Conservation (phyloP, 2,888 invertebrate genomes). For the Crioceris asparagi region DNA sequence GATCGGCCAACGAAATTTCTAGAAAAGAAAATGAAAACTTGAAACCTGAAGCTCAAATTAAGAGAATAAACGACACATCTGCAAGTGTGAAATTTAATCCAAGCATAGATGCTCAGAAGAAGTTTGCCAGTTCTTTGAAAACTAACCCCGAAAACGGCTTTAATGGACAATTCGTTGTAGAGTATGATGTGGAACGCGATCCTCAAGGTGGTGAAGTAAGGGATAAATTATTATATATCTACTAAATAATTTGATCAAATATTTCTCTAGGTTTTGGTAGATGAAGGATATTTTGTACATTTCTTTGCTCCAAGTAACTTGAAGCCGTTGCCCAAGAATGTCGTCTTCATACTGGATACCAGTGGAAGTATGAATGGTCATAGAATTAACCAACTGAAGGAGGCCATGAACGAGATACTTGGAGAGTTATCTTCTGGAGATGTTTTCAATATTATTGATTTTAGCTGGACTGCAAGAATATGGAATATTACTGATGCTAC, state of each 20-base stretch:
- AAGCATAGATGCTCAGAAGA: slow-evolving; percentile 47
- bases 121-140: slow-evolving; percentile 35
- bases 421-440: slow-evolving; percentile 50
- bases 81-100: slow-evolving; percentile 46
- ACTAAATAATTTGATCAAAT: no score
- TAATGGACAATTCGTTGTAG: slow-evolving; percentile 54
- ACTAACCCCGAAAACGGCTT: slow-evolving; percentile 39
- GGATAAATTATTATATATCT: no score
- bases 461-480: slow-evolving; percentile 45
- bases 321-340: slow-evolving; percentile 51
- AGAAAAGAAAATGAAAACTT: slow-evolving; percentile 44
- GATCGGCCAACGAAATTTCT: slow-evolving; percentile 50
- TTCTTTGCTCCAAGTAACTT: slow-evolving; percentile 57
- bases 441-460: slow-evolving; percentile 58
- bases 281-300: slow-evolving; percentile 65
- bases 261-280: slow-evolving; percentile 43
- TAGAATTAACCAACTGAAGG: slow-evolving; percentile 53
- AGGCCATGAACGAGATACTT: slow-evolving; percentile 60
- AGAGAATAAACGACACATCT: slow-evolving; percentile 23
- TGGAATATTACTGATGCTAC: slow-evolving; percentile 43
- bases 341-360: slow-evolving; percentile 65
- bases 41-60: slow-evolving; percentile 29
- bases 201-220: slow-evolving; percentile 48
- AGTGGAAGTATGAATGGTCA: slow-evolving; percentile 64
- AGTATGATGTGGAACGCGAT: slow-evolving; percentile 55